Conservation (phyloP, 1,140 invertebrate species). For the Pseudomyrmex gracilis region DNA sequence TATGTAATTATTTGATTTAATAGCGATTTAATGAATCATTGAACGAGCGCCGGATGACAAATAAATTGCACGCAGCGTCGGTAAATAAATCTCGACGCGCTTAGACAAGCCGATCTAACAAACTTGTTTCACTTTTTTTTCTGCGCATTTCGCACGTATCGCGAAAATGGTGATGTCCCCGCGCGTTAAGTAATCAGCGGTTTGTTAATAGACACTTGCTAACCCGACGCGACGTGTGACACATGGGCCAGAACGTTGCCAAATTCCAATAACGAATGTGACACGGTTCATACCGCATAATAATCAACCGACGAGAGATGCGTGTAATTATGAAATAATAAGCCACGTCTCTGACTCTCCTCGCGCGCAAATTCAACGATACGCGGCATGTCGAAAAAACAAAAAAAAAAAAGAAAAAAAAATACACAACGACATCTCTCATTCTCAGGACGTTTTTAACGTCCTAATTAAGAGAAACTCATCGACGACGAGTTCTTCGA, state of each 20-base stretch:
- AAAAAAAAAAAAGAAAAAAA: neutral
- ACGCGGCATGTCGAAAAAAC: neutral
- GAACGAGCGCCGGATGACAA: conserved; percentile 26
- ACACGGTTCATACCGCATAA: conserved; percentile 5
- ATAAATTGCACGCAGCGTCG: conserved; percentile 22
- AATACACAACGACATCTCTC: neutral
- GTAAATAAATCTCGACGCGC: conserved; percentile 9
- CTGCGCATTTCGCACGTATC: conserved; percentile 9
- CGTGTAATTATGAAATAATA: conserved; percentile 36
- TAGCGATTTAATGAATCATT: neutral
- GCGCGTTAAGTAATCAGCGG: conserved; percentile 3
- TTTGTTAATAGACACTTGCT: conserved; percentile 17
- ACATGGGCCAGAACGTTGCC: conserved; percentile 44
- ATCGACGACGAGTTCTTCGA: neutral
- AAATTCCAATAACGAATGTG: conserved; percentile 48
- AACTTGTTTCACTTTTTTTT: conserved; percentile 31
- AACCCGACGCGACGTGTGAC: conserved; percentile 1
- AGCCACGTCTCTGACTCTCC: conserved; percentile 24
- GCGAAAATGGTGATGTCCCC: neutral
- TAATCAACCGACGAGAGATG: conserved; percentile 22
- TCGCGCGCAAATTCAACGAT: conserved; percentile 5
- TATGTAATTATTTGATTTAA: conserved; percentile 48
- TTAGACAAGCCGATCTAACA: conserved; percentile 3
- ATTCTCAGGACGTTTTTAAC: neutral
- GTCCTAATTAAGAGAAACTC: conserved; percentile 31